Base-by-base conservation (phyloP, 2,797 vertebrate genomes). In the Myotis myotis region DNA sequence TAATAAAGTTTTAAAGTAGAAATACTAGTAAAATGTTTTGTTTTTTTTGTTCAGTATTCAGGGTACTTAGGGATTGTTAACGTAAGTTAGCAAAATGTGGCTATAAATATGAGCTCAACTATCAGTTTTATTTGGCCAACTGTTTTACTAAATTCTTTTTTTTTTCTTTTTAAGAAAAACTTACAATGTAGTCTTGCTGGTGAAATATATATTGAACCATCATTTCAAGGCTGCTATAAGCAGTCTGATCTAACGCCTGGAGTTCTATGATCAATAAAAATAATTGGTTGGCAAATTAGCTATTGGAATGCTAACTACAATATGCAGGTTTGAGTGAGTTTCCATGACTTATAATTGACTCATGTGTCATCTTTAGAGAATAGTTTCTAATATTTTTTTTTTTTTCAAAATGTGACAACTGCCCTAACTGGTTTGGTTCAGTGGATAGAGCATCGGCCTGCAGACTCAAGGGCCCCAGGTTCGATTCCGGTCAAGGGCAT, bases 1-100 rank as follows among this genome's bases (percentile, higher is more conserved):
- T 87, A 33, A 49, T 74, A 33, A 87, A 55, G 28, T 93, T 88
- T 89, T 82, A 81, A 93, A 88, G 28, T 55, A 92, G 70, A 92
- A 44, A 68, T 60, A 60, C 83, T 87, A 86, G 30, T 66, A 76
- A 87, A 75, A 30, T 47, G 8, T 1, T 30, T 83, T 95, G 9
- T 2, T 10, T 44, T 94, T 95, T 44, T 75, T 36, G 57, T 82
- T 25, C 60, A 76, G 0, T 82, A 30, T 89, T 12, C 25, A 55
- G 8, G 30, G 10, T 81, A 78, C 55, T 82, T 89, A 93, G 1
- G 6, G 33, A 53, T 79, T 87, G 16, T 93, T 93, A 57, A 41
- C 13, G 0, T 71, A 76, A 70, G 15, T 84, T 87, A 87, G 44
- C 51, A 23, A 75, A 83, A 82, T 82, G 25, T 66, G 47, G 78